Evolutionary conservation across 2,113 vertebrate species (phyloP), one percentile per base, ranked within the genome.

Genomic region (Dromaius novaehollandiae): DNA sequence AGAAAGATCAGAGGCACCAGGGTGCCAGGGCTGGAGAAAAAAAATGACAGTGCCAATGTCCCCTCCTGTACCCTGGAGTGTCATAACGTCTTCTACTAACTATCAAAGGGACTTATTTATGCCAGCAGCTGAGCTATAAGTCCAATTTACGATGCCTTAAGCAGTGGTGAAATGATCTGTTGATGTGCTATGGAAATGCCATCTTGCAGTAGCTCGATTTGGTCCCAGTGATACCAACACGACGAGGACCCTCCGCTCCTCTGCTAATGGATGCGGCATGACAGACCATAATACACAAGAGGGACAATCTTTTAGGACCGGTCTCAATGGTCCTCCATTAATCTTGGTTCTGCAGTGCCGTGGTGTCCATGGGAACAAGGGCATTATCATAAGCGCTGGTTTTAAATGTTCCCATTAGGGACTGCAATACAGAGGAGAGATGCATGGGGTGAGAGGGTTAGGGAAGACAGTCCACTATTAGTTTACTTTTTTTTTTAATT

Each of bases 91-190:
- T 99, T 98, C 98, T 98, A 98, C 98, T 99, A 99, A 99, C 99
- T 99, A 99, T 99, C 99, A 99, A 99, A 99, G 99, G 99, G 99
- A 99, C 99, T 99, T 99, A 99, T 99, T 99, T 99, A 99, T 99
- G 99, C 99, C 98, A 98, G 98, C 98, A 99, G 99, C 99, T 97
- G 98, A 99, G 99, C 99, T 98, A 98, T 99, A 99, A 99, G 99
- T 99, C 99, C 99, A 99, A 99, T 99, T 99, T 99, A 99, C 98
- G 98, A 99, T 98, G 98, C 99, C 98, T 98, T 98, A 96, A 99
- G 99, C 98, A 97, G 98, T 98, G 98, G 98, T 97, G 98, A 98
- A 98, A 98, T 98, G 98, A 98, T 99, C 98, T 98, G 98, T 98
- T 98, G 99, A 99, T 98, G 98, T 95, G 97, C 98, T 97, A 96